Evolutionary conservation across 2,113 vertebrate species (phyloP).

Genomic region (Proterorhinus semilunaris): DNA sequence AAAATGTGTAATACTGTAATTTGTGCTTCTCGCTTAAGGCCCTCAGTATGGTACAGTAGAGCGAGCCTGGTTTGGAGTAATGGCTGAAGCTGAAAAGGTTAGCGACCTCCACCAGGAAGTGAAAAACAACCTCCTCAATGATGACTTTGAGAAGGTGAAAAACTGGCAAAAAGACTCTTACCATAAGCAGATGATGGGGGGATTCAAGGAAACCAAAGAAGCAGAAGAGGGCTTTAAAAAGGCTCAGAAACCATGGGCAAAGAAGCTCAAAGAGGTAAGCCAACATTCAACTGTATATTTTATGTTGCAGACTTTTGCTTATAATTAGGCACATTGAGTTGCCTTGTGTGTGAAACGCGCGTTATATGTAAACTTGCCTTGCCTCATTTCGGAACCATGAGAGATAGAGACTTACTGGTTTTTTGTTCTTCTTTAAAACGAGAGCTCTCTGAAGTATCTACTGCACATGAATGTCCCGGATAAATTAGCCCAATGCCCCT

Average conservation of each 20-base stretch:
- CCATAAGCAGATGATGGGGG: slow-evolving; percentile 98
- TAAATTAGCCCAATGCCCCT: too few relatives aligned
- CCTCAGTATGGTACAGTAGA: slow-evolving; percentile 95
- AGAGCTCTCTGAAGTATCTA: too few relatives aligned
- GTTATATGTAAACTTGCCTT: too few relatives aligned
- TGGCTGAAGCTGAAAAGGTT: slow-evolving; percentile 92
- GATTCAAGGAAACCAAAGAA: slow-evolving; percentile 97
- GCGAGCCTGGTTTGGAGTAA: slow-evolving; percentile 87
- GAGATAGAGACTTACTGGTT: too few relatives aligned
- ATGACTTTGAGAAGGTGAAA: slow-evolving; percentile 95
- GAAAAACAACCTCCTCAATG: slow-evolving; percentile 86
- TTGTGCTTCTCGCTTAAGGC: slow-evolving; percentile 67
- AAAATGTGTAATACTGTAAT: background rate
- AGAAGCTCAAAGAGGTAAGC: slow-evolving; percentile 95
- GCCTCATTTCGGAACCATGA: too few relatives aligned
- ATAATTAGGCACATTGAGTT: too few relatives aligned
- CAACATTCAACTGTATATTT: too few relatives aligned
- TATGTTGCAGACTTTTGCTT: too few relatives aligned
- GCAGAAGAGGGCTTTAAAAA: slow-evolving; percentile 94
- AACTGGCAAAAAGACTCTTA: slow-evolving; percentile 98
- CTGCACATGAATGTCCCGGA: too few relatives aligned
- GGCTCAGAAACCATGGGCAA: slow-evolving; percentile 98
- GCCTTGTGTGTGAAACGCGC: too few relatives aligned
- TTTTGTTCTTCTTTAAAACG: too few relatives aligned
- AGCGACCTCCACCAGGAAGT: slow-evolving; percentile 94